Conservation (phyloP, 2,797 vertebrate species). For the Lateolabrax maculatus region DNA sequence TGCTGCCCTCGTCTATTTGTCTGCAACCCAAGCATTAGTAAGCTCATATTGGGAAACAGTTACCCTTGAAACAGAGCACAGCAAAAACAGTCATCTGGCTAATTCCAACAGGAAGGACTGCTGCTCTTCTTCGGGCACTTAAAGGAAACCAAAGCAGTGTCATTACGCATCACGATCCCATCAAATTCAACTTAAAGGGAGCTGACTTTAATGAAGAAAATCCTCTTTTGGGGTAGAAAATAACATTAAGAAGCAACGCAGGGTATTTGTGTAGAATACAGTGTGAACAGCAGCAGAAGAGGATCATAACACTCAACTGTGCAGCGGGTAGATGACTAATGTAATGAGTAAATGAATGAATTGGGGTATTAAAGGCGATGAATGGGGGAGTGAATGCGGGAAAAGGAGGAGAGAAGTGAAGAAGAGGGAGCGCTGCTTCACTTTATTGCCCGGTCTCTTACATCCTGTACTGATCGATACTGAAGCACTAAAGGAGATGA, state of each 20-base stretch:
- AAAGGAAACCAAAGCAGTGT: conserved; percentile 41
- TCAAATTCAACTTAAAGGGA: conserved; percentile 34
- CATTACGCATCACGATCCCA: conserved; percentile 32
- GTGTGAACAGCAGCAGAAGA: conserved; percentile 18
- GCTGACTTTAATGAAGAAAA: conserved; percentile 12
- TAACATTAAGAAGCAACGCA: background rate
- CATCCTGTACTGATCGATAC: conserved; percentile 86
- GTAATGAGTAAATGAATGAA: conserved; percentile 72
- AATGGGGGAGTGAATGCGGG: conserved; percentile 59
- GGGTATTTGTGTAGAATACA: background rate
- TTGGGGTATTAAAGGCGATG: conserved; percentile 52
- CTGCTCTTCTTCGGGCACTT: conserved; percentile 61
- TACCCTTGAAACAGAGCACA: conserved; percentile 82
- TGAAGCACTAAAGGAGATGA: conserved; percentile 87
- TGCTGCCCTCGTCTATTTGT: conserved; percentile 85
- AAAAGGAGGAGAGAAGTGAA: conserved; percentile 66
- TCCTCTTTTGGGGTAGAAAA: conserved; percentile 3
- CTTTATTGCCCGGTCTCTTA: conserved; percentile 83
- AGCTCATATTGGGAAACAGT: conserved; percentile 85
- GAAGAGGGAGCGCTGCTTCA: conserved; percentile 73
- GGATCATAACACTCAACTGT: background rate
- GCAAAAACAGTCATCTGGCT: conserved; percentile 74
- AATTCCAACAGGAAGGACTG: conserved; percentile 59
- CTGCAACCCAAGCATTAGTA: conserved; percentile 85
- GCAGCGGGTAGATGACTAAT: conserved; percentile 50